These are phyloP conservation scores for Pangasius macronema DNA, from an alignment of 2,797 vertebrate species.

Conservation along the genomic window DNA sequence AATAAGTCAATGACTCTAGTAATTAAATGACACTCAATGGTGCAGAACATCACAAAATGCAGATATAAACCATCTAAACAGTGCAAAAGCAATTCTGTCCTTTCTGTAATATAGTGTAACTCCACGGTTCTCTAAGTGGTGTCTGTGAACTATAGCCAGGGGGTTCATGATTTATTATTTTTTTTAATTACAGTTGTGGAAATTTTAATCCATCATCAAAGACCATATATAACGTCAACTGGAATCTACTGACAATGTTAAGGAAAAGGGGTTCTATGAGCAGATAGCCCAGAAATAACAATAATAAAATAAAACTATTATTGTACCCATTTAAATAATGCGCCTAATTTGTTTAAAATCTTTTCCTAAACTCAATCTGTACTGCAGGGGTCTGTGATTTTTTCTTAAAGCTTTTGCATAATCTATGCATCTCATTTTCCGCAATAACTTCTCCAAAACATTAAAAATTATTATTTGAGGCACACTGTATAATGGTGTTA, in stretches of 20 bases:
- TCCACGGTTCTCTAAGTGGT: background rate
- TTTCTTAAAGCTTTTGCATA: background rate
- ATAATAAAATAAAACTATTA: background rate
- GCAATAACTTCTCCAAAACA: background rate
- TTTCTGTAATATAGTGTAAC: background rate
- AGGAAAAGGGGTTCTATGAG: background rate
- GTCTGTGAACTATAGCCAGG: background rate
- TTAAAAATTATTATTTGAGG: background rate
- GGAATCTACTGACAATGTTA: background rate
- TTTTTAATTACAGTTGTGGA: background rate
- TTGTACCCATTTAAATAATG: background rate
- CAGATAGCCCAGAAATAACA: background rate
- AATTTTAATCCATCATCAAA: background rate
- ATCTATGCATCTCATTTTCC: background rate
- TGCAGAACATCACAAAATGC: background rate
- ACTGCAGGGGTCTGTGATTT: background rate
- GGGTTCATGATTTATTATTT: background rate
- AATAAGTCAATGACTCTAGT: background rate
- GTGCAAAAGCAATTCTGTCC: background rate
- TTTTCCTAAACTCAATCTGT: background rate
- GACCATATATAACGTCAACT: background rate
- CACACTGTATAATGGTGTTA: background rate
- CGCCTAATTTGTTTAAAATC: background rate
- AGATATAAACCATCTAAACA: background rate
- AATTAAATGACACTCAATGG: background rate